A percentile compares a stretch with the other conserved stretches of the same genome.
Evolutionary conservation across 2,888 invertebrate genomes (phyloP).

Genomic region (Ormyrus pomaceus): DNA sequence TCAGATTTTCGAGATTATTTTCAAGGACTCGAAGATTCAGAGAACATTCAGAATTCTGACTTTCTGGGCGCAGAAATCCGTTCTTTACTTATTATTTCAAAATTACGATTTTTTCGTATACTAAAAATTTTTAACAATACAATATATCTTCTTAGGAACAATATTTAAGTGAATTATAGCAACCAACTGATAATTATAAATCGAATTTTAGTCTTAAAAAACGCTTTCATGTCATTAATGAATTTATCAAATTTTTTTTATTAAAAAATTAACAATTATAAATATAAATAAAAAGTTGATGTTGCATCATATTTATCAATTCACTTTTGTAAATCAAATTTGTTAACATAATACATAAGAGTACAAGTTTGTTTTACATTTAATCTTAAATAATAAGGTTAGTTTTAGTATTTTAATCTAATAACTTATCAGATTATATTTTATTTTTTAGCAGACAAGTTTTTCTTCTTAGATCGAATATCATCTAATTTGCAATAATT

Average conservation of each 20-base stretch:
- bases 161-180: too few relatives aligned
- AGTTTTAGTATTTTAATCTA: not conserved
- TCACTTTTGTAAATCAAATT: not conserved
- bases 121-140: not conserved
- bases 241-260: too few relatives aligned
- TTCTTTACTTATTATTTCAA: too few relatives aligned
- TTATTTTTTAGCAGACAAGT: not conserved
- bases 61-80: too few relatives aligned
- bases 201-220: too few relatives aligned
- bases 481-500: constrained; percentile 1
- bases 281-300: too few relatives aligned
- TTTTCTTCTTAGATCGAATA: not conserved
- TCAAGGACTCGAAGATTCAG: constrained; percentile 25
- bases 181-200: too few relatives aligned
- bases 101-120: not conserved
- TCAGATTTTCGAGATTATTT: constrained; percentile 30
- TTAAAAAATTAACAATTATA: too few relatives aligned
- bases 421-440: too few relatives aligned
- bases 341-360: constrained; percentile 3
- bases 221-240: too few relatives aligned
- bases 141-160: too few relatives aligned
- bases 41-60: not conserved
- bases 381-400: not conserved
- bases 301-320: not conserved
- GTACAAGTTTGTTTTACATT: constrained; percentile 29